These are phyloP conservation scores for Sesamia inferens DNA, from an alignment of 2,888 invertebrate species.

Conservation along the genomic window DNA sequence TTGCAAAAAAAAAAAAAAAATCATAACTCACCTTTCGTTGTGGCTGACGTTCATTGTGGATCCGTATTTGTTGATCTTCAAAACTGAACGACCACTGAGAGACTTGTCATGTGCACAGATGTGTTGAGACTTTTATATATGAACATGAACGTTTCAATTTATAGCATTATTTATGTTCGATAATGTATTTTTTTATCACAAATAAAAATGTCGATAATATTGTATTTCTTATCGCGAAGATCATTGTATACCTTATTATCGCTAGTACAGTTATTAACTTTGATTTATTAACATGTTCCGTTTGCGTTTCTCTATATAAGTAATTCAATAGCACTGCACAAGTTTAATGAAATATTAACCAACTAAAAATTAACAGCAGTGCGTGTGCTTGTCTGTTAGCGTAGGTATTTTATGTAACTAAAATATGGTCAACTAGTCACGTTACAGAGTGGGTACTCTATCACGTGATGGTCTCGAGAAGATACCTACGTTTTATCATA, in stretches of 20 bases:
- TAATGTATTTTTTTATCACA: slow-evolving; percentile 64
- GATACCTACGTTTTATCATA: not conserved
- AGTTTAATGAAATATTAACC: not conserved
- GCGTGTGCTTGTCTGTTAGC: slow-evolving; percentile 22
- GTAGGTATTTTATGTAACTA: slow-evolving; percentile 29
- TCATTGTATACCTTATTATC: slow-evolving; percentile 48
- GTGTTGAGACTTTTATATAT: slow-evolving; percentile 51
- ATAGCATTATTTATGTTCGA: slow-evolving; percentile 61
- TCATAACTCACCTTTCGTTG: slow-evolving; percentile 52
- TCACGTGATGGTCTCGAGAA: slow-evolving; percentile 15
- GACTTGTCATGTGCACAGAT: slow-evolving; percentile 47
- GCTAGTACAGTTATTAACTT: slow-evolving; percentile 56
- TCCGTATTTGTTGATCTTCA: slow-evolving; percentile 35
- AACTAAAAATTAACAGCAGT: not conserved
- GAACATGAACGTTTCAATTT: slow-evolving; percentile 53
- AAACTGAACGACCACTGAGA: slow-evolving; percentile 24
- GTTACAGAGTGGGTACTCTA: slow-evolving; percentile 3
- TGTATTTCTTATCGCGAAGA: slow-evolving; percentile 60
- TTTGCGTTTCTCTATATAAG: slow-evolving; percentile 27
- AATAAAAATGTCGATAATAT: slow-evolving; percentile 65
- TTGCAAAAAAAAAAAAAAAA: slow-evolving; percentile 1
- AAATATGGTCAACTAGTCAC: slow-evolving; percentile 13
- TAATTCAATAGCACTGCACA: slow-evolving; percentile 8
- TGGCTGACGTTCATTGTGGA: slow-evolving; percentile 43
- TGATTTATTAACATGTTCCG: slow-evolving; percentile 55